These are phyloP conservation scores for Orthonevra nobilis DNA, from an alignment of 2,888 invertebrate genomes.

Conservation along the genomic window DNA sequence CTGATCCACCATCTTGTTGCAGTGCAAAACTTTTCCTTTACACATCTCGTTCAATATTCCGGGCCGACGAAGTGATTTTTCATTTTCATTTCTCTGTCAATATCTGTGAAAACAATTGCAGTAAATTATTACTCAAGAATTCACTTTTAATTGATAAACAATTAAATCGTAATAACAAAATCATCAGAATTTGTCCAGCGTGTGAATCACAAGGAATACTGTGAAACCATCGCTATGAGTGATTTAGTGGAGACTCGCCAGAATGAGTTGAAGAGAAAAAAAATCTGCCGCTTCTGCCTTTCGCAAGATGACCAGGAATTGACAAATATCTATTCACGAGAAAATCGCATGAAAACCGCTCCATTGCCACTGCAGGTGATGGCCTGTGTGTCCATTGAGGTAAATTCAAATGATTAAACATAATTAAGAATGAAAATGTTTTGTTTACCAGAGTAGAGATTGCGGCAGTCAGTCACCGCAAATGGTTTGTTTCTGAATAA, in stretches of 20 bases:
- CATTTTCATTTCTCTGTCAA: not conserved
- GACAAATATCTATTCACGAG: constrained; percentile 84
- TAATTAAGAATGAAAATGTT: not conserved
- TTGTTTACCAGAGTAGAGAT: constrained; percentile 24
- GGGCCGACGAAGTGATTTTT: not conserved
- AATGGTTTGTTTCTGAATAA: constrained; percentile 74
- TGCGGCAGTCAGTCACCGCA: not conserved
- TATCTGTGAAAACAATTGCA: too few species aligned
- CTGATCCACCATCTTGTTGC: constrained; percentile 72
- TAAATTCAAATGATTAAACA: constrained; percentile 78
- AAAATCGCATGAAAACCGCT: constrained; percentile 82
- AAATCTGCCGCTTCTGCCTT: constrained; percentile 89
- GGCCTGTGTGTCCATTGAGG: constrained; percentile 89
- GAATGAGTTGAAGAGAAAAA: constrained; percentile 82
- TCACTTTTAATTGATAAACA: not conserved
- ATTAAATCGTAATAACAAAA: too few species aligned
- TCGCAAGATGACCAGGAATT: constrained; percentile 83
- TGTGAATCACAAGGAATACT: too few species aligned
- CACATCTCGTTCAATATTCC: constrained; percentile 13
- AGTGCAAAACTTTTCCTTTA: constrained; percentile 45
- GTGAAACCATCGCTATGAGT: too few species aligned
- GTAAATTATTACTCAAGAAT: not conserved
- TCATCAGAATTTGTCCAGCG: too few species aligned
- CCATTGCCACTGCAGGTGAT: constrained; percentile 88
- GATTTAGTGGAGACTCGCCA: constrained; percentile 61